Base-by-base conservation (phyloP, 1,140 invertebrate genomes). In the Drosophila micromelanica region DNA sequence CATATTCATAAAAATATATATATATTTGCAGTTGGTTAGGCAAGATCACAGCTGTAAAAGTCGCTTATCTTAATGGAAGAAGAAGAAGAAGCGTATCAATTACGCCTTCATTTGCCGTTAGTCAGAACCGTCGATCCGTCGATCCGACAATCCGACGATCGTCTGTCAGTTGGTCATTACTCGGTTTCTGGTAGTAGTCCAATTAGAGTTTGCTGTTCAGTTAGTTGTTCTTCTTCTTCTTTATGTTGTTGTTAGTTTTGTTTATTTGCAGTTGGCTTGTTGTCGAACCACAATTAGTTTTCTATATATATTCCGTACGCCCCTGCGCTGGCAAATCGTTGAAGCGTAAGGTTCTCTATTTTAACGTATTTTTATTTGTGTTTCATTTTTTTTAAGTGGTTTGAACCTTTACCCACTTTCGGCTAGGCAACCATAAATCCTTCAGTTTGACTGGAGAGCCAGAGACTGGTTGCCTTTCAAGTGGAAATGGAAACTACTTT, bases 351-450 rank as follows among this genome's bases (percentile, higher is more conserved):
- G 48, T 68, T 68, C 27, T 27, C 1, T 54, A 37, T 45, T 51
- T 49, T 30, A 23, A 48, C 17, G 27, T 23, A 32, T 40, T 64
- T 49, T 57, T 57, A 65, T 51, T 64, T 49, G 52, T 57, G 59
- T 51, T 23, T 23, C 20, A 69, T 68, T 54, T 38, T 81, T 48
- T 46, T 71, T 17, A 49, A 84, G 76, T 86, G 68, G 70, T 72
- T 38, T 72, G 65, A 78, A 70, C 78, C 63, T 59, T 79, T 78
- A 73, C 37, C 62, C 77, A 54, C 17, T 45, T 48, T 37, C 45
- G 62, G 11, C 45, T 43, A 38, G 52, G 42, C 56, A 49, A 62
- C 68, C 84, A 89, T 87, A 87, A 87, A 87, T 87, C 82, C 78
- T 70, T 80, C 78, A 81, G 43, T 65, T 56, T 23, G 17, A 37